phyloP scores from a whole-genome alignment of 1,140 invertebrate species.

The Nephila pilipes region DNA sequence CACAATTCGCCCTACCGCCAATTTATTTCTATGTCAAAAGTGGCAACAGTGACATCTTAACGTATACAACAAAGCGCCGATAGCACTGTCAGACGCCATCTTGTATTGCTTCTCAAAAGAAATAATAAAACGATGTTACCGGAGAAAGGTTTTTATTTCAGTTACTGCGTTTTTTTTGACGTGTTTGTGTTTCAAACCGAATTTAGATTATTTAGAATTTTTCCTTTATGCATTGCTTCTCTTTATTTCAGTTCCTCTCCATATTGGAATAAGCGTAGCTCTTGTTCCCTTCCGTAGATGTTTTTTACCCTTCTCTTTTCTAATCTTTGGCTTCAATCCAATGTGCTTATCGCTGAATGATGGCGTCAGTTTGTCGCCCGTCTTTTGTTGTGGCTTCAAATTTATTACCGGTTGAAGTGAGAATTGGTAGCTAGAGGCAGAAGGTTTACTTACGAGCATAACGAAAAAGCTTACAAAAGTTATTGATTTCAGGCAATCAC shows the following conservation, averaged over 20 bases:
- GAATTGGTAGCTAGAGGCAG: slow-evolving; percentile 5
- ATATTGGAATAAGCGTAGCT: background rate
- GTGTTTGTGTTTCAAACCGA: slow-evolving; percentile 49
- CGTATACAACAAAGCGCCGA: slow-evolving; percentile 35
- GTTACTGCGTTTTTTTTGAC: background rate
- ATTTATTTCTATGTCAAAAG: slow-evolving; percentile 67
- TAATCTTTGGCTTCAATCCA: slow-evolving; percentile 53
- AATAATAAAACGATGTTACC: slow-evolving; percentile 59
- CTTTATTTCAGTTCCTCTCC: slow-evolving; percentile 53
- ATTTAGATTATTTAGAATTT: slow-evolving; percentile 21
- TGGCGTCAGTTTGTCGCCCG: slow-evolving; percentile 71
- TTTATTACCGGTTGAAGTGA: slow-evolving; percentile 68
- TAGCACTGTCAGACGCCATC: slow-evolving; percentile 62
- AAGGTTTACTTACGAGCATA: slow-evolving; percentile 38
- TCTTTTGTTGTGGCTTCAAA: slow-evolving; percentile 64
- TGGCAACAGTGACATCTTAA: slow-evolving; percentile 56
- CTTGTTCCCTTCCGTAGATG: background rate
- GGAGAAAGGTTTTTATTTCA: slow-evolving; percentile 47
- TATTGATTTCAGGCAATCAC: background rate
- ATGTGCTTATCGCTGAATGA: slow-evolving; percentile 68
- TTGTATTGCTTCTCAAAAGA: slow-evolving; percentile 54
- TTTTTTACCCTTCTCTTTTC: slow-evolving; percentile 30
- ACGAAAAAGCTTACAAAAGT: slow-evolving; percentile 4
- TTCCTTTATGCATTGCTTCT: background rate
- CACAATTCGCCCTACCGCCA: slow-evolving; percentile 38